A percentile compares a stretch with the other conserved stretches of the same genome.
Conservation (phyloP, 1,140 invertebrate genomes). For the Nebria ingens region DNA sequence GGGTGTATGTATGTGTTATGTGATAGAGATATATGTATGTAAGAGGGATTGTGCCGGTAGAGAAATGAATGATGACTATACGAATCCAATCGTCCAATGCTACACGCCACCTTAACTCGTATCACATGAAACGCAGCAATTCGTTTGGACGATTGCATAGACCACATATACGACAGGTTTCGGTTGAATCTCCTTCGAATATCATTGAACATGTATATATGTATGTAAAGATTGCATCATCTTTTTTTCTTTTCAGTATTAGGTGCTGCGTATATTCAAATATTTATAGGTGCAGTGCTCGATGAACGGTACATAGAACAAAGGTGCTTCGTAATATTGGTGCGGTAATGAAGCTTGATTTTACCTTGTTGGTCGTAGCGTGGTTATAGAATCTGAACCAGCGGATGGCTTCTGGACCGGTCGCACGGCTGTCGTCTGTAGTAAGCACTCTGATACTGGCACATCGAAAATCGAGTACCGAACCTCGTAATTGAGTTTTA, state of each 20-base stretch:
- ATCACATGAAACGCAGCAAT: slow-evolving; percentile 11
- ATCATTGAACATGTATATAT: slow-evolving; percentile 21
- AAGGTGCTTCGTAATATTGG: no score
- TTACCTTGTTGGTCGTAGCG: background rate
- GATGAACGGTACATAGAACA: no score
- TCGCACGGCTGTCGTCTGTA: background rate
- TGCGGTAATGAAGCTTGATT: background rate
- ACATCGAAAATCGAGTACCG: background rate
- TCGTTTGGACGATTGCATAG: no score
- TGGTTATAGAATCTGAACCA: background rate
- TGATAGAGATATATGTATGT: slow-evolving; percentile 12
- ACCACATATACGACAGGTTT: no score
- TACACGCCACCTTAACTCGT: slow-evolving; percentile 17
- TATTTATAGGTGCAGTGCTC: no score
- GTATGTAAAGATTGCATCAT: no score
- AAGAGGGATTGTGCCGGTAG: slow-evolving; percentile 21
- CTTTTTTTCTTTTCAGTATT: no score
- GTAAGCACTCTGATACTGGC: background rate
- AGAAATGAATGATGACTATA: slow-evolving; percentile 25
- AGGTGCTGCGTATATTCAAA: no score
- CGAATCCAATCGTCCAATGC: slow-evolving; percentile 15
- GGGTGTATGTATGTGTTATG: no score
- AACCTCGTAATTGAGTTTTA: slow-evolving; percentile 2
- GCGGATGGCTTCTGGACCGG: background rate
- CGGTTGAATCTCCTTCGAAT: slow-evolving; percentile 5